Evolutionary conservation across 1,140 invertebrate species (phyloP).

Genomic region (Thaumetopoea pityocampa): DNA sequence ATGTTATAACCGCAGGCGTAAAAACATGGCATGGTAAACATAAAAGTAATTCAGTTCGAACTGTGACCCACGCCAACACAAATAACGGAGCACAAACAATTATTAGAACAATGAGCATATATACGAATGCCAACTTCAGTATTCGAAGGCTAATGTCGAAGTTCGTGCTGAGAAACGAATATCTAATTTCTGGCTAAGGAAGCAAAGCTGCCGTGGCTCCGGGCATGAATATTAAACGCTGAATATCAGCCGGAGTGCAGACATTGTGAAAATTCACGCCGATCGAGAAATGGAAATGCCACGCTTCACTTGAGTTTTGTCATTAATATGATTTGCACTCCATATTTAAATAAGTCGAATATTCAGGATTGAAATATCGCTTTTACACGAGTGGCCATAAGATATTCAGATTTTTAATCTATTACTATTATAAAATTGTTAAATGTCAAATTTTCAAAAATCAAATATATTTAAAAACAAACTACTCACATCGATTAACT

Average conservation of each 20-base stretch:
- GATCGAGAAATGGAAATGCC: constrained; percentile 44
- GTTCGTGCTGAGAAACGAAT: constrained; percentile 43
- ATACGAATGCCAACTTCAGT: constrained; percentile 19
- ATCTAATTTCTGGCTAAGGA: constrained; percentile 46
- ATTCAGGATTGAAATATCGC: constrained; percentile 10
- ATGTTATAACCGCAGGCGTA: too few relatives aligned
- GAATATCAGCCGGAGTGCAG: constrained; percentile 42
- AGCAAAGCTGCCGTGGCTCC: constrained; percentile 40
- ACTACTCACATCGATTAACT: too few relatives aligned
- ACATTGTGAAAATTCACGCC: constrained; percentile 46
- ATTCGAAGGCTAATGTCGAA: constrained; percentile 34
- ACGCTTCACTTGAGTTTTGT: constrained; percentile 43
- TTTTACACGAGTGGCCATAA: constrained; percentile 10
- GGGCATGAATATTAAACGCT: constrained; percentile 53
- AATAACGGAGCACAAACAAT: background rate
- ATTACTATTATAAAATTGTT: too few relatives aligned
- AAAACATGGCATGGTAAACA: background rate
- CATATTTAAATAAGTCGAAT: constrained; percentile 30
- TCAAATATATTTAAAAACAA: too few relatives aligned
- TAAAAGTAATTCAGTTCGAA: constrained; percentile 1
- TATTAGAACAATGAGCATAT: constrained; percentile 4
- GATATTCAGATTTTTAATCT: too few relatives aligned
- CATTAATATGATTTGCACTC: constrained; percentile 46
- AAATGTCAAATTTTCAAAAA: too few relatives aligned
- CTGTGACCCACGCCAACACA: too few relatives aligned